Evolutionary conservation across 2,888 invertebrate species (phyloP).

Genomic region (Melinaea menophilus): DNA sequence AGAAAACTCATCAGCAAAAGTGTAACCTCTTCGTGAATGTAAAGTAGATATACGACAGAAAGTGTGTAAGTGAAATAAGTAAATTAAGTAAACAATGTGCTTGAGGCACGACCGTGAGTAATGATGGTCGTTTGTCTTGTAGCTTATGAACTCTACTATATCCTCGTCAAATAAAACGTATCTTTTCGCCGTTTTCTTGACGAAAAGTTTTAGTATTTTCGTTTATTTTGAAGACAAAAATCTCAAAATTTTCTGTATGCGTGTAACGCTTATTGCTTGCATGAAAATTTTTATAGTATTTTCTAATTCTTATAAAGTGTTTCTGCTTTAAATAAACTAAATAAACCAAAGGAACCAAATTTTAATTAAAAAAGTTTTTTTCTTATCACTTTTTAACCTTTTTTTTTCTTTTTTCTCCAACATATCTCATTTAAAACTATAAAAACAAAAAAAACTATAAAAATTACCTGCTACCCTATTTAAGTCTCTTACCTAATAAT

Average conservation of each 20-base stretch:
- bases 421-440: no score
- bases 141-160: conserved; percentile 67
- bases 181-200: conserved; percentile 51
- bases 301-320: no score
- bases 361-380: no score
- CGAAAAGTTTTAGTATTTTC: conserved; percentile 38
- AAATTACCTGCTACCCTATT: no score
- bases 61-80: conserved; percentile 30
- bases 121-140: conserved; percentile 60
- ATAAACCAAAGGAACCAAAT: no score
- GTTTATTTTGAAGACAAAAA: neutral
- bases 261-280: no score
- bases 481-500: no score
- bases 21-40: conserved; percentile 53
- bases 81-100: conserved; percentile 54
- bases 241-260: neutral
- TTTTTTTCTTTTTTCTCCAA: no score
- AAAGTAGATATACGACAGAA: conserved; percentile 47
- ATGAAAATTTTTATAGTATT: no score
- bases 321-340: no score
- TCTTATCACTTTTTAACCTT: no score
- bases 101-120: conserved; percentile 58
- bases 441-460: no score
- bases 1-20: conserved; percentile 54
- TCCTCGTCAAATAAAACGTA: conserved; percentile 65